phyloP scores from a whole-genome alignment of 2,113 vertebrate species.

The Callipepla californica region DNA sequence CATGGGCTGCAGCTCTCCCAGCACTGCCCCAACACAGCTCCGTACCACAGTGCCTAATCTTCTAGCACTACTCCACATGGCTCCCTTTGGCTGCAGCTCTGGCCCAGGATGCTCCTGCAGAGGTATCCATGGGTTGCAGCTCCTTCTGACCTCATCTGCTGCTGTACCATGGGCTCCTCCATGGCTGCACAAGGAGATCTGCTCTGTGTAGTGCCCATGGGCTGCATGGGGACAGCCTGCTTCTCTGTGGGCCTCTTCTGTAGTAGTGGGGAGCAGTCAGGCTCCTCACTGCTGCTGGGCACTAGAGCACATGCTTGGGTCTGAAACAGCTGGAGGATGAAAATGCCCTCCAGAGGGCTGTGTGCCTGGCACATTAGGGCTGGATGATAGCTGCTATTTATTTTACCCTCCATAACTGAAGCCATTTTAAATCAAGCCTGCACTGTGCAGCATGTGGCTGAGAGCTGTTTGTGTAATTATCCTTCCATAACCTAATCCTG shows the following conservation, averaged over 20 bases:
- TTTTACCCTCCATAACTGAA: background rate
- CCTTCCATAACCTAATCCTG: constrained; percentile 28
- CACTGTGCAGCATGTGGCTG: background rate
- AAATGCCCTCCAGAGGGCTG: background rate
- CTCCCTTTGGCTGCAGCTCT: no score
- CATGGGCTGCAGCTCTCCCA: background rate
- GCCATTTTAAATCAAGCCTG: background rate
- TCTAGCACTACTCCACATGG: background rate
- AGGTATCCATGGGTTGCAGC: no score
- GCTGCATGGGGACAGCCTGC: background rate
- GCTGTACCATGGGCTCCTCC: no score
- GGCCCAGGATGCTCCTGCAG: no score
- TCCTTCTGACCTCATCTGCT: no score
- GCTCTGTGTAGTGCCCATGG: background rate
- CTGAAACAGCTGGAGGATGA: background rate
- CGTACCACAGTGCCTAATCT: background rate
- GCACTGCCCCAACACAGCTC: background rate
- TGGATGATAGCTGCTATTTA: background rate
- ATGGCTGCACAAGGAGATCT: background rate
- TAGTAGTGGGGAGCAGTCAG: background rate
- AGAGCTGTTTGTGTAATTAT: constrained; percentile 19
- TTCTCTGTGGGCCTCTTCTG: background rate
- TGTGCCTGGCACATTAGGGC: background rate
- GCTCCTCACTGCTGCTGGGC: accelerated
- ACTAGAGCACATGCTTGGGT: background rate